phyloP scores from a whole-genome alignment of 1,140 invertebrate species.

The Cotesia vestalis region DNA sequence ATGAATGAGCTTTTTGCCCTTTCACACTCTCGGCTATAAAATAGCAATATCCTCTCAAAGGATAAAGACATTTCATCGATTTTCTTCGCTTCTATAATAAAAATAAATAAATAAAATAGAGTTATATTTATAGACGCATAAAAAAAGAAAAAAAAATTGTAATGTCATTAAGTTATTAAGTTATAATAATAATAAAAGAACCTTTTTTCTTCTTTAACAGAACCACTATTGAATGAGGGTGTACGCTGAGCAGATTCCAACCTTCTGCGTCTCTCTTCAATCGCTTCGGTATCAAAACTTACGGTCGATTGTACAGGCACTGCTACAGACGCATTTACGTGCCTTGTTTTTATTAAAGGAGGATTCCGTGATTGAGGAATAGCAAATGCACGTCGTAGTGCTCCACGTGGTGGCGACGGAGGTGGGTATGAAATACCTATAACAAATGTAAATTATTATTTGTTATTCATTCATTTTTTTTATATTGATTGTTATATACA shows the following conservation, averaged over 20 bases:
- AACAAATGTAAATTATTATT: slow-evolving; percentile 16
- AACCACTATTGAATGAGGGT: slow-evolving; percentile 56
- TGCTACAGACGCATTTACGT: slow-evolving; percentile 60
- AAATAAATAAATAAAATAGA: slow-evolving; percentile 2
- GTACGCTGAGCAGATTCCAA: slow-evolving; percentile 58
- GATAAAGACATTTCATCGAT: slow-evolving; percentile 37
- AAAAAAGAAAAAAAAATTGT: slow-evolving; percentile 3
- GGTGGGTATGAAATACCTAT: slow-evolving; percentile 79
- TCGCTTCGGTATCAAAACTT: slow-evolving; percentile 57
- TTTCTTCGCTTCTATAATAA: slow-evolving; percentile 47
- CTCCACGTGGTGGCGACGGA: slow-evolving; percentile 76
- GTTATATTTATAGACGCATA: not conserved
- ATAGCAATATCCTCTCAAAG: slow-evolving; percentile 20
- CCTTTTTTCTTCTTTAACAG: slow-evolving; percentile 57
- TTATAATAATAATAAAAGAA: slow-evolving; percentile 16
- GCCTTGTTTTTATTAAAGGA: slow-evolving; percentile 76
- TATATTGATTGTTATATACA: not conserved
- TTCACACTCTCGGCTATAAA: slow-evolving; percentile 13
- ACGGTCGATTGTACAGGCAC: slow-evolving; percentile 52
- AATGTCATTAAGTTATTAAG: not conserved
- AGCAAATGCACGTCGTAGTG: slow-evolving; percentile 73
- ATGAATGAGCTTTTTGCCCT: not conserved
- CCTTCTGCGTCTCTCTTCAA: slow-evolving; percentile 59
- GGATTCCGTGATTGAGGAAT: slow-evolving; percentile 78
- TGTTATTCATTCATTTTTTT: not conserved